Base-by-base conservation (phyloP, 2,797 vertebrate genomes). In the Phaenicophaeus curvirostris region DNA sequence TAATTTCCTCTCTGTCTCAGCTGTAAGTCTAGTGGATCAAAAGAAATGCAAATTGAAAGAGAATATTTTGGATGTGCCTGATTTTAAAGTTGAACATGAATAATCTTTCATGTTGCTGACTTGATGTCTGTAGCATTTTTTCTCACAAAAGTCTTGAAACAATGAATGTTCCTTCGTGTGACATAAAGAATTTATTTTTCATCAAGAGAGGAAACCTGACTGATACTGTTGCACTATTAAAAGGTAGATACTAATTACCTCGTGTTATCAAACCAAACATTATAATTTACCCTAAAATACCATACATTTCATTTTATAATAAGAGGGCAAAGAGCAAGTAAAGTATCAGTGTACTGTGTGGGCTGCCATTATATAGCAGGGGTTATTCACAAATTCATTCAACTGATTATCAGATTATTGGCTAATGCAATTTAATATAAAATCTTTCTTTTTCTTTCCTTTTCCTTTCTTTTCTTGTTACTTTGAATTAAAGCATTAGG, bases 1-100 rank as follows among this genome's bases (percentile, higher is more conserved):
- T 95, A 86, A 93, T 95, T 91, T 96, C 55, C 54, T 93, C 51
- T 80, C 72, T 92, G 35, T 85, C 74, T 93, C 73, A 68, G 18
- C n/a, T 67, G 44, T n/a, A 89, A 94, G 76, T 54, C 83, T 93
- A 78, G 58, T 66, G 74, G 85, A 94, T 95, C 74, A 94, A 96
- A 94, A 92, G 75, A 82, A 91, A 92, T 89, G 59, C 71, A 91
- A 81, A 90, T 66, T 58, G 48, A 90, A 94, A 88, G 65, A 83
- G 78, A 93, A 68, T 89, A 92, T 79, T 96, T 90, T 88, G 62
- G 57, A 90, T 71, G 48, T 73, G 73, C 51, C 73, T 50, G 27
- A 90, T 93, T 81, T 88, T 74, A 69, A 90, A 92, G 62, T 80
- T 66, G 92, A 94, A 89, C 33, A 48, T 33, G 48, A 62, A 53